Base-by-base conservation (phyloP, 2,113 vertebrate species). In the Apteryx mantelli region DNA sequence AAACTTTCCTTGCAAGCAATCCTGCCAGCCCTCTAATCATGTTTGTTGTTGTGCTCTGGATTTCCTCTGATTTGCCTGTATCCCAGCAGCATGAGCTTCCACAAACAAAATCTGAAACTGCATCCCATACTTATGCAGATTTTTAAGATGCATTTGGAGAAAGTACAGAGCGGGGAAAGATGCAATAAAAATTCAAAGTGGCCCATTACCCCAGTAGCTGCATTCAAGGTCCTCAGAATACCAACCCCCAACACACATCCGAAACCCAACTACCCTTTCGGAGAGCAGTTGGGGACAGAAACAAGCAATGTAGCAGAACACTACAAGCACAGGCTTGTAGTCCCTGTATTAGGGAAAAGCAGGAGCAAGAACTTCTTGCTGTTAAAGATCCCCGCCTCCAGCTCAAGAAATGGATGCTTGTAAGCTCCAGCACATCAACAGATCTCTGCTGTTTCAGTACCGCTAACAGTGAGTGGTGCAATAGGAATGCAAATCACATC, bases 161-260 rank as follows among this genome's bases (percentile, higher is more conserved):
- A 92, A 92, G 6, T 17, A 34, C 7, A 48, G 53, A 88, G 65
- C 2, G 61, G 8, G 10, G 10, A 22, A 77, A 88, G 26, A 70
- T 9, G 24, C 4, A 70, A 26, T 82, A 90, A 63, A 70, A 94
- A 80, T 76, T 73, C 82, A 52, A 89, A 82, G 64, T 30, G 21
- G 34, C 21, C 44, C 48, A 7, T 65, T 88, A 80, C 17, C 26
- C 40, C 34, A 81, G 36, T 19, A 85, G 53, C 11, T 81, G 40
- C 36, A 22, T 65, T 82, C 79, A 70, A 82, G 14, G 24, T 36
- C 32, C 48, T 74, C 46, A 55, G 13, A 82, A 32, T 79, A 69
- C 70, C 53, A 56, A 0, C 0, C 17, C 42, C 40, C 26, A 76
- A 63, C 13, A 26, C 4, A 18, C 18, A 42, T 20, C 19, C 52